phyloP scores from a whole-genome alignment of 2,113 vertebrate genomes.

The Phalacrocorax brasilianus region DNA sequence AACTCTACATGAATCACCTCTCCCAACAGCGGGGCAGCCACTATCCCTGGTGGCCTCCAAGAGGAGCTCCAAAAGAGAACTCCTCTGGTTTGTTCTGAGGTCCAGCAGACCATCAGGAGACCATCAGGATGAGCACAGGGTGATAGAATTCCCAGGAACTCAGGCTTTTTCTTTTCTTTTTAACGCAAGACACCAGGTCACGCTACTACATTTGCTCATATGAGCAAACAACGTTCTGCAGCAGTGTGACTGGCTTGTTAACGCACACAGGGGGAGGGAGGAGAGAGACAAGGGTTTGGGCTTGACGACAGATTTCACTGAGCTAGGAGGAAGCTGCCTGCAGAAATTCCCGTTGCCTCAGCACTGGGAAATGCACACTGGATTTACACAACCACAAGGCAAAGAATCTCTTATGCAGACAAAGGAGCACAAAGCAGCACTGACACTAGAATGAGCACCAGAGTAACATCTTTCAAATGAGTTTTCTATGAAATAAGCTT shows the following conservation, averaged over 20 bases:
- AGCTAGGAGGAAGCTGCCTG: not conserved
- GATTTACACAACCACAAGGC: not conserved
- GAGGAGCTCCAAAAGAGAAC: not conserved
- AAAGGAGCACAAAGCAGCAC: not conserved
- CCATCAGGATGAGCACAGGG: not conserved
- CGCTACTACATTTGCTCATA: not conserved
- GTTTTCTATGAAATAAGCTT: not conserved
- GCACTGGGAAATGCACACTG: not conserved
- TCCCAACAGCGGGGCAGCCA: rapidly evolving
- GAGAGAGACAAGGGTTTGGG: not conserved
- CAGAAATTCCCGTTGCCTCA: not conserved
- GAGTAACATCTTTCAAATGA: not conserved
- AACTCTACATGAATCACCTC: not conserved
- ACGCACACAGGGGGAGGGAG: too few species aligned
- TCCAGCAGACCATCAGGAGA: not conserved
- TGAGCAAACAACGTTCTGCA: not conserved
- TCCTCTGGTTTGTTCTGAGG: not conserved
- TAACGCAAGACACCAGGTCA: not conserved
- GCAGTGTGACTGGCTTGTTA: not conserved
- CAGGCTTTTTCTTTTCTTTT: rapidly evolving
- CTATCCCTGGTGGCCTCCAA: not conserved
- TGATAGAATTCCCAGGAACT: not conserved
- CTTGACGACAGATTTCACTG: not conserved
- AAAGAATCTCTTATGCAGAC: not conserved
- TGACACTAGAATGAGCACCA: not conserved